Evolutionary conservation across 2,888 invertebrate genomes (phyloP), one percentile per base, ranked within the genome.

Genomic region (Erpobdella octoculata): DNA sequence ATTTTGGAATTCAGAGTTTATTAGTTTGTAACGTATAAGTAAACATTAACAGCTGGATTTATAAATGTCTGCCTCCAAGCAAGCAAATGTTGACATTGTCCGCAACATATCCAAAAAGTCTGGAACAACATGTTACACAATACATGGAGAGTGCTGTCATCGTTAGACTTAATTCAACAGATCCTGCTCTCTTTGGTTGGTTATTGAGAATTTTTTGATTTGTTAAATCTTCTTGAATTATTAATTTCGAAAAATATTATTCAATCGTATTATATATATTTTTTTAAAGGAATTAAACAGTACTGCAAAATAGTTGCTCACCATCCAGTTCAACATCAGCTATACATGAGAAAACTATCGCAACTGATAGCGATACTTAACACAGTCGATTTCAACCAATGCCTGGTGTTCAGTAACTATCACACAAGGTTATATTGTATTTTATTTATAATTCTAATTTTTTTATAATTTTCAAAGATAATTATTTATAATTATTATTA

Each of bases 81-180:
- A 92, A 92, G 80, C 97, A 98, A 86, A 89, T 93, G 25, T 87
- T 97, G 74, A 91, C 93, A 72, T 88, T 91, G 66, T 95, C 95
- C 83, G 97, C 97, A 6, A 97, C 97, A 18, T 96, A 91, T 84
- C 89, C 91, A 21, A 87, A 89, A 73, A 86, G 87, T 73, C 84
- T 93, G 67, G 89, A 90, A 76, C 83, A 85, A 18, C 88, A 90
- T 75, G 85, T 96, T 69, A 85, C 87, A 36, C 86, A 87, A 66
- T 91, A 90, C 81, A 91, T 95, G 89, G 85, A 88, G 71, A 88
- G 89, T 74, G 91, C 92, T 2, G 86, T 89, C 70, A 87, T 90
- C 76, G 87, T 92, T 2, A 88, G 89, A 28, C 89, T 93, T 9
- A 89, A 90, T 76, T 83, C 86, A 62, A 86, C 88, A 33, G 86